Conservation (phyloP, 2,888 invertebrate genomes). For the Crematogaster levior region DNA sequence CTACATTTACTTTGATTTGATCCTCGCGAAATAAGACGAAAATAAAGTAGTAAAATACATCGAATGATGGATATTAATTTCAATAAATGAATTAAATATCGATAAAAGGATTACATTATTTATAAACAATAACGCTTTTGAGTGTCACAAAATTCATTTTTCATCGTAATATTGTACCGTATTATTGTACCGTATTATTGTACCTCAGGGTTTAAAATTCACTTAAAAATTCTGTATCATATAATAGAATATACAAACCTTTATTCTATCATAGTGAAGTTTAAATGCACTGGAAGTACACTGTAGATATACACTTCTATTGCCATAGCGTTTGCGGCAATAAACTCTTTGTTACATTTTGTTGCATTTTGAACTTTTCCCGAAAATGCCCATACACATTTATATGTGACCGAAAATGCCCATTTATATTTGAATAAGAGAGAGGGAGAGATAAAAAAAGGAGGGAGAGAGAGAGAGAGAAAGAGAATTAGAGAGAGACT, state of each 20-base stretch:
- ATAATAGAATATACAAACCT: neutral
- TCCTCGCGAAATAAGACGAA: neutral
- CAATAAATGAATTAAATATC: neutral
- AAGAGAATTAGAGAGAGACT: neutral
- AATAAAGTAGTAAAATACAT: neutral
- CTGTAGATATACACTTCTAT: constrained; percentile 28
- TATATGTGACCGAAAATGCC: constrained; percentile 12
- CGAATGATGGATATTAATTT: too few relatives aligned
- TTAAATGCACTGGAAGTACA: constrained; percentile 42
- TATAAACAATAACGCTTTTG: neutral
- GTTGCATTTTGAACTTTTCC: neutral
- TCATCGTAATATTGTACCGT: neutral
- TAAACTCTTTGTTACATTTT: constrained; percentile 37
- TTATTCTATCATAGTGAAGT: constrained; percentile 13
- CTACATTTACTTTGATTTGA: neutral
- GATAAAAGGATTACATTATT: neutral
- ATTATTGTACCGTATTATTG: neutral
- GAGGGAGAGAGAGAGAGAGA: neutral
- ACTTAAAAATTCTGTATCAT: constrained; percentile 13
- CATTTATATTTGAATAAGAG: constrained; percentile 24
- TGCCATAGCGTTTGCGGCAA: constrained; percentile 5
- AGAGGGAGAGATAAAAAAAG: neutral
- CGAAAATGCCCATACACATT: constrained; percentile 7
- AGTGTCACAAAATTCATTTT: neutral
- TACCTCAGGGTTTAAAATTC: neutral